Base-by-base conservation (phyloP, 2,113 vertebrate genomes). In the Oncorhynchus tshawytscha region DNA sequence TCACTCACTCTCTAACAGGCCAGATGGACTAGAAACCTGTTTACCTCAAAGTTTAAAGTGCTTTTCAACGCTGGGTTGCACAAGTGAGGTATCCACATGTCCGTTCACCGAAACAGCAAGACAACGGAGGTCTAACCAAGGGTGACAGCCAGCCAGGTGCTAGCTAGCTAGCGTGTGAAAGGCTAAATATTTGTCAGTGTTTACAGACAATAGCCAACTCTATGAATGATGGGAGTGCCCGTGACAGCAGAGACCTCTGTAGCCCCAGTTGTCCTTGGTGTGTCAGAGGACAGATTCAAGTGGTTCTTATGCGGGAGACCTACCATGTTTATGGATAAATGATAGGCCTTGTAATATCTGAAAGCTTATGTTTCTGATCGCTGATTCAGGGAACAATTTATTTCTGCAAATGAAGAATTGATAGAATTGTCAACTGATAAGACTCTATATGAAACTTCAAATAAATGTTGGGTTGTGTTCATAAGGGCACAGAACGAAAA, bases 271-370 rank as follows among this genome's bases (percentile, higher is more conserved):
- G 80, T 80, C 77, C 45, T 27, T 73, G n/a, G 48, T 74, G 73
- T 71, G 15, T 78, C 74, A 72, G 73, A 70, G 67, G 70, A 31
- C 45, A 77, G 77, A 78, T 70, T 71, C 34, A 75, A 68, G 67
- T 4, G 20, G 76, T 29, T 27, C 13, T 12, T 27, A 51, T 8
- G 81, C 74, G 20, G 39, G 79, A 34, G 85, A 96, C 97, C 89
- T 96, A 99, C 98, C 98, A 22, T 99, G 95, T 89, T 98, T 99
- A 90, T 99, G 98, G 92, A 99, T 97, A 94, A 98, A 99, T 45
- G 97, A 96, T 89, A 99, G 91, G 71, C 98, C 98, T 93, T 99
- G 97, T 81, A 99, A 87, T 93, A 99, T 98, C 84, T 99, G 98
- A 95, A 96, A 99, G 95, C 95, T 96, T 93, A 99, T 98, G 90